Evolutionary conservation across 2,797 vertebrate species (phyloP).

Genomic region (Thunnus albacares): DNA sequence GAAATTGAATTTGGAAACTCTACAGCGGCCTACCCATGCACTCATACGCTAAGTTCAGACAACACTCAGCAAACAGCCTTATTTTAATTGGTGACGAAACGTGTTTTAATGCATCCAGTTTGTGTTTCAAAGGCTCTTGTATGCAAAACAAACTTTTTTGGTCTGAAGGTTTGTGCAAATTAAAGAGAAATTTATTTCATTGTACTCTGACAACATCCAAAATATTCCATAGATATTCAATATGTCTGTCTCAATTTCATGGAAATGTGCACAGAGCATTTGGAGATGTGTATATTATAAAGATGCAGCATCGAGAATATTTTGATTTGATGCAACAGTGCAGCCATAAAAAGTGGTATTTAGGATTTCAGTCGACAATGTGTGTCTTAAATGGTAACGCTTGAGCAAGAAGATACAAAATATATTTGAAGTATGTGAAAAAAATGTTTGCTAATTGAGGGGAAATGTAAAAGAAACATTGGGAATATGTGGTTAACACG

Average conservation of each 20-base stretch:
- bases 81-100: not conserved
- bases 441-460: not conserved
- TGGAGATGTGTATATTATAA: too few relatives aligned
- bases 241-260: not conserved
- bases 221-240: not conserved
- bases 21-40: not conserved
- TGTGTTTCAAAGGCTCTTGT: not conserved
- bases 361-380: not conserved
- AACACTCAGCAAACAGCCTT: not conserved
- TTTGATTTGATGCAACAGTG: not conserved
- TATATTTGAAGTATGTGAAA: not conserved
- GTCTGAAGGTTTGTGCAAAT: not conserved
- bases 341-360: not conserved
- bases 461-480: not conserved
- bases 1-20: slow-evolving; percentile 57
- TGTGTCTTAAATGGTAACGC: not conserved
- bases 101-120: not conserved
- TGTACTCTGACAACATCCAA: not conserved
- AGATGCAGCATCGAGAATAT: too few relatives aligned
- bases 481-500: not conserved
- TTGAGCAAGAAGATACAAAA: not conserved
- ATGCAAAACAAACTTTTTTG: not conserved
- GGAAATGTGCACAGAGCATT: not conserved
- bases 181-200: not conserved
- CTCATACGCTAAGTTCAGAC: not conserved